Conservation (phyloP, 2,113 vertebrate genomes). For the Stegostoma tigrinum region DNA sequence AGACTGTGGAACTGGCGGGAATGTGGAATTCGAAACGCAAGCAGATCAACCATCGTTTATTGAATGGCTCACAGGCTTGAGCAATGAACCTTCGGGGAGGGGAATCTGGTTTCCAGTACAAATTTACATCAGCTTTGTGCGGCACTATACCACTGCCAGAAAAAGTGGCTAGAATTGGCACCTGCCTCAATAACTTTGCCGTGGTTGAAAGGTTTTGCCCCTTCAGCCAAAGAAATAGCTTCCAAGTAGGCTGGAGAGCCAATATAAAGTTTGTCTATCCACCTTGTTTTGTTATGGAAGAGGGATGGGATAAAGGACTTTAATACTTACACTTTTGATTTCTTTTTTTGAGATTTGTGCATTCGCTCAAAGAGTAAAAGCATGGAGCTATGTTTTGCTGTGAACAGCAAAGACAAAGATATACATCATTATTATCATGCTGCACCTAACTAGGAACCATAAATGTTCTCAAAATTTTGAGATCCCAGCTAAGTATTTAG, state of each 20-base stretch:
- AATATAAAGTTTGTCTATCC: not conserved
- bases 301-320: not conserved
- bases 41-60: too few relatives aligned
- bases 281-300: not conserved
- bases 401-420: not conserved
- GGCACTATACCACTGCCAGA: not conserved
- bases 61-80: too few relatives aligned
- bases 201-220: not conserved
- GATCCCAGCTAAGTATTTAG: too few relatives aligned
- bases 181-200: not conserved
- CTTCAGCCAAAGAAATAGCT: not conserved
- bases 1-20: too few relatives aligned
- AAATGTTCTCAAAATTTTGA: too few relatives aligned
- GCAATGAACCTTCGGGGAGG: too few relatives aligned
- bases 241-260: not conserved
- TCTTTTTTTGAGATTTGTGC: not conserved
- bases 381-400: not conserved
- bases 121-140: not conserved
- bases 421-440: too few relatives aligned
- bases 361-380: not conserved
- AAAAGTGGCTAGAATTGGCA: not conserved
- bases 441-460: too few relatives aligned
- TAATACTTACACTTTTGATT: not conserved
- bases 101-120: not conserved
- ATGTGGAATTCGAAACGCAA: too few relatives aligned